A percentile compares a stretch with the other conserved stretches of the same genome.
These are phyloP conservation scores for Engystomops pustulosus DNA, from an alignment of 2,113 vertebrate genomes.

Conservation along the genomic window DNA sequence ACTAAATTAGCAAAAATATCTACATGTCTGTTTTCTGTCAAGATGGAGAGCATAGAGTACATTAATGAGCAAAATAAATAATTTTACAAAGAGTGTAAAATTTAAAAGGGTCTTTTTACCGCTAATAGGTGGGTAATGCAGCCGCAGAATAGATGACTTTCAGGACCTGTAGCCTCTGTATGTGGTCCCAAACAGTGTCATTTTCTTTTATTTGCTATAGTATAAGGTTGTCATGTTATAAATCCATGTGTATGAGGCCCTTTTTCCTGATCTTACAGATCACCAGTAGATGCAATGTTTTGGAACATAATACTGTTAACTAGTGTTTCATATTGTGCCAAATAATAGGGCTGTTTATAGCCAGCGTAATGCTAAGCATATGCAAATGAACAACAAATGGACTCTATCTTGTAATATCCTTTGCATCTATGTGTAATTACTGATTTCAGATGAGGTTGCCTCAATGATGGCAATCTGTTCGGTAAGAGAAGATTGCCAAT, in stretches of 20 bases:
- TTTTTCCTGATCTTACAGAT: neutral
- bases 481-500: constrained; percentile 8
- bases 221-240: too few species aligned
- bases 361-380: neutral
- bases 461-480: neutral
- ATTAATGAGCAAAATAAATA: too few species aligned
- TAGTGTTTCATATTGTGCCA: neutral
- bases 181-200: too few species aligned
- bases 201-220: too few species aligned
- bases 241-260: neutral
- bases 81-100: too few species aligned
- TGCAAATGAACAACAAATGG: neutral
- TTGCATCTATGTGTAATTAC: constrained; percentile 18
- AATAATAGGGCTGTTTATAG: neutral
- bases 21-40: too few species aligned
- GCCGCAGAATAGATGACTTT: too few species aligned
- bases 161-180: too few species aligned
- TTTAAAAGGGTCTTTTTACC: too few species aligned
- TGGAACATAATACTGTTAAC: neutral
- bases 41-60: too few species aligned
- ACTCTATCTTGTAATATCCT: neutral
- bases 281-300: neutral
- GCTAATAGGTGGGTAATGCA: too few species aligned
- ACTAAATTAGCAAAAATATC: too few species aligned
- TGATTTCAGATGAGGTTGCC: constrained; percentile 1